Evolutionary conservation across 2,888 invertebrate genomes (phyloP).

Genomic region (Tenthredo scrophulariae): DNA sequence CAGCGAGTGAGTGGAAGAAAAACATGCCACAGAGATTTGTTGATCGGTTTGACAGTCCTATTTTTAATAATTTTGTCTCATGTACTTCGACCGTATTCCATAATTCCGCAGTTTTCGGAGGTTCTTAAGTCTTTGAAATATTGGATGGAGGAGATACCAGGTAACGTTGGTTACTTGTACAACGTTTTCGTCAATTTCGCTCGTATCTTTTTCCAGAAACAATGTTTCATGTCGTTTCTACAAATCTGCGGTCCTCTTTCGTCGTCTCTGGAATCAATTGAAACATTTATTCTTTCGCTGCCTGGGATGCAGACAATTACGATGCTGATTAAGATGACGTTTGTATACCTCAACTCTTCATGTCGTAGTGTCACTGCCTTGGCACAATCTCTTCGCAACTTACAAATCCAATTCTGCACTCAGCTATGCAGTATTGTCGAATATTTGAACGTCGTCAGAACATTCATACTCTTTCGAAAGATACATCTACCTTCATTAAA

Average conservation of each 20-base stretch:
- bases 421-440: slow-evolving; percentile 21
- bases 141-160: slow-evolving; percentile 39
- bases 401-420: slow-evolving; percentile 14
- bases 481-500: slow-evolving; percentile 26
- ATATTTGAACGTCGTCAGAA: slow-evolving; percentile 8
- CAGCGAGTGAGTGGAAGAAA: neutral
- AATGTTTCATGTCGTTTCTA: neutral
- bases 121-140: slow-evolving; percentile 24
- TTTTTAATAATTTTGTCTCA: slow-evolving; percentile 57
- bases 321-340: neutral
- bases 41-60: slow-evolving; percentile 58
- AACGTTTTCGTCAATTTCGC: slow-evolving; percentile 1
- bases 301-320: neutral
- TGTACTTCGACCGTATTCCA: slow-evolving; percentile 35
- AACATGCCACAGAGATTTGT: slow-evolving; percentile 56
- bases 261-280: neutral
- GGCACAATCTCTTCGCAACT: neutral
- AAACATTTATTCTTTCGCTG: neutral
- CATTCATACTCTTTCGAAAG: neutral
- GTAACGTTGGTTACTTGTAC: slow-evolving; percentile 18
- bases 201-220: slow-evolving; percentile 27
- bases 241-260: slow-evolving; percentile 12
- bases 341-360: neutral
- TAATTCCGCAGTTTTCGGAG: slow-evolving; percentile 5
- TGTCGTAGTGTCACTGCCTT: slow-evolving; percentile 2